Conservation (phyloP, 2,797 vertebrate species). For the Malacoctenus gilli region DNA sequence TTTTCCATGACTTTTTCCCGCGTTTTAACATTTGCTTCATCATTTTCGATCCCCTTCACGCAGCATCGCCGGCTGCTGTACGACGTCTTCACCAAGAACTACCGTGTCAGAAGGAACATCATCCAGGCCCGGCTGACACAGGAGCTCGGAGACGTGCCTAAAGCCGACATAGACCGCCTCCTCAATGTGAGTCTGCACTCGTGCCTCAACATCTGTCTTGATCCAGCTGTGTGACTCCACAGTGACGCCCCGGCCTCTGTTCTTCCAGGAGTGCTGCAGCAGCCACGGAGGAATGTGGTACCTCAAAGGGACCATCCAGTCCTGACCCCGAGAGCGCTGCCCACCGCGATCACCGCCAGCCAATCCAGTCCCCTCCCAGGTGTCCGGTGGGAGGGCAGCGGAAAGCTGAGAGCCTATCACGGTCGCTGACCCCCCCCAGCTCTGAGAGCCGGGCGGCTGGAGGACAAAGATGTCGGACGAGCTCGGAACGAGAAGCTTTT, state of each 20-base stretch:
- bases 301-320: conserved; percentile 94
- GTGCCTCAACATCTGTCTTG: too few species aligned
- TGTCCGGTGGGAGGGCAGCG: conserved; percentile 64
- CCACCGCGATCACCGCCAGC: conserved; percentile 33
- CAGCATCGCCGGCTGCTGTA: conserved; percentile 94
- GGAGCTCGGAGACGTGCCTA: conserved; percentile 89
- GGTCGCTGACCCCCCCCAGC: conserved; percentile 42
- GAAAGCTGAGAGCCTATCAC: conserved; percentile 63
- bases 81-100: conserved; percentile 93
- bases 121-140: conserved; percentile 87
- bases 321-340: conserved; percentile 84
- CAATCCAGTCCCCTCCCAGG: conserved; percentile 48
- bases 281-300: conserved; percentile 97
- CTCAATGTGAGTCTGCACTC: conserved; percentile 85
- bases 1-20: too few species aligned
- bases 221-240: conserved; percentile 5
- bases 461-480: conserved; percentile 38
- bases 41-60: neutral
- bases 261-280: conserved; percentile 92
- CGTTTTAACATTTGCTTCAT: too few species aligned
- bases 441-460: too few species aligned
- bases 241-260: neutral
- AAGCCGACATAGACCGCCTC: conserved; percentile 91
- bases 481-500: conserved; percentile 51
- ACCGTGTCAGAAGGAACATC: conserved; percentile 86